Evolutionary conservation across 2,888 invertebrate species (phyloP).

Genomic region (Amphimallon solstitiale): DNA sequence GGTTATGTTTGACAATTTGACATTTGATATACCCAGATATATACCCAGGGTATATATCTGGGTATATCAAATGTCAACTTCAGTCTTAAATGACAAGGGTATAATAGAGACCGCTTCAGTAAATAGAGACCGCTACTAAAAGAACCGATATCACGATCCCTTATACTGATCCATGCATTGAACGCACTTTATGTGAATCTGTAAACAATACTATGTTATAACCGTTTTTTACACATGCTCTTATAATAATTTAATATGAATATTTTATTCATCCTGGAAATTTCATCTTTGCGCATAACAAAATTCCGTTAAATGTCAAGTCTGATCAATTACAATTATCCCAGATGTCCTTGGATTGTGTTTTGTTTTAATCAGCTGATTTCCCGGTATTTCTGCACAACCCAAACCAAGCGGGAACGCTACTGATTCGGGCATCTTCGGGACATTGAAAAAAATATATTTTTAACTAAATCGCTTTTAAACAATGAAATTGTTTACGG

Average conservation of each 20-base stretch:
- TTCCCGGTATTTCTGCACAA: slow-evolving; percentile 13
- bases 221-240: too few relatives aligned
- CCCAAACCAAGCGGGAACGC: neutral
- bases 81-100: too few relatives aligned
- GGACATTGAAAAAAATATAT: slow-evolving; percentile 1
- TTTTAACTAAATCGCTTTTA: neutral
- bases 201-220: too few relatives aligned
- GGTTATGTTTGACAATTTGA: too few relatives aligned
- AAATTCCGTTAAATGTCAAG: slow-evolving; percentile 25
- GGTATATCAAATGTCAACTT: too few relatives aligned
- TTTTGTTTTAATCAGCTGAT: slow-evolving; percentile 36
- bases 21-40: too few relatives aligned
- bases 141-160: too few relatives aligned
- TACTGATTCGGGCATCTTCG: slow-evolving; percentile 7
- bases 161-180: too few relatives aligned
- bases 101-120: too few relatives aligned
- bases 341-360: slow-evolving; percentile 28
- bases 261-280: neutral
- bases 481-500: neutral
- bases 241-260: neutral
- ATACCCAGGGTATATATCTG: too few relatives aligned
- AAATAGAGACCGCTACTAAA: too few relatives aligned
- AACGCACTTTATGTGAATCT: too few relatives aligned
- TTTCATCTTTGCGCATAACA: slow-evolving; percentile 1
- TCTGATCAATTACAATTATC: slow-evolving; percentile 31